Evolutionary conservation across 2,113 vertebrate genomes (phyloP).

Genomic region (Taxidea taxus): DNA sequence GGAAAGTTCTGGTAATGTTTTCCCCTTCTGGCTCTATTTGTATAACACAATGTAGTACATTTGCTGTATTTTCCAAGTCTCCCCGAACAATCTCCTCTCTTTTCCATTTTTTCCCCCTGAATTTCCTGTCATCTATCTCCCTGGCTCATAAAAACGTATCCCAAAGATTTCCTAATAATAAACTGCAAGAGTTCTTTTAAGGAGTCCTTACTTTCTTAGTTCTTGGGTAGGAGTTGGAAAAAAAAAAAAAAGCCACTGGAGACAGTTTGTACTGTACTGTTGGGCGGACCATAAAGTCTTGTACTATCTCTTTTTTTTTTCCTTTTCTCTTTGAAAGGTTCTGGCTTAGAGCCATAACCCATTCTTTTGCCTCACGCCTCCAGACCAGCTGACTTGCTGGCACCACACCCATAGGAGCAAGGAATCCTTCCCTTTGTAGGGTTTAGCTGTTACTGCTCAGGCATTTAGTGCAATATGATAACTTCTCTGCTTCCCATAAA

Average conservation of each 20-base stretch:
- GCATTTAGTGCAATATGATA: not conserved
- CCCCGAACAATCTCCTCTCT: not conserved
- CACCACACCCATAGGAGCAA: not conserved
- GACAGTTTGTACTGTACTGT: not conserved
- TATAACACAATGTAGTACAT: not conserved
- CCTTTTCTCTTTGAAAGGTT: slow-evolving; percentile 34
- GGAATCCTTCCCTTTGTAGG: slow-evolving; percentile 8
- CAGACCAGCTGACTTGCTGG: slow-evolving; percentile 12
- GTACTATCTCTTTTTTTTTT: slow-evolving; percentile 14
- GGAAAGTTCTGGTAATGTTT: not conserved
- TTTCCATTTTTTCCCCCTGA: not conserved
- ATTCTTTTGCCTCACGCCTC: not conserved
- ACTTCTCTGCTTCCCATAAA: slow-evolving; percentile 12
- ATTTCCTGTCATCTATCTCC: not conserved
- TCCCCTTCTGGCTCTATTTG: not conserved
- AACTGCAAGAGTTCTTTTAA: not conserved
- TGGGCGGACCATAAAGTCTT: not conserved
- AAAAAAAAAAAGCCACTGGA: not conserved
- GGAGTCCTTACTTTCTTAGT: not conserved
- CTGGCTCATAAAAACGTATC: not conserved
- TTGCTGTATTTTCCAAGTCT: not conserved
- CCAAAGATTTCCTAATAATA: not conserved
- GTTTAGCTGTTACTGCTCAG: not conserved
- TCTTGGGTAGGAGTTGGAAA: not conserved
- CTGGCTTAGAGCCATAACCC: not conserved